Evolutionary conservation across 2,888 invertebrate genomes (phyloP), one percentile per base, ranked within the genome.

Genomic region (Tetheella fluctuosa): DNA sequence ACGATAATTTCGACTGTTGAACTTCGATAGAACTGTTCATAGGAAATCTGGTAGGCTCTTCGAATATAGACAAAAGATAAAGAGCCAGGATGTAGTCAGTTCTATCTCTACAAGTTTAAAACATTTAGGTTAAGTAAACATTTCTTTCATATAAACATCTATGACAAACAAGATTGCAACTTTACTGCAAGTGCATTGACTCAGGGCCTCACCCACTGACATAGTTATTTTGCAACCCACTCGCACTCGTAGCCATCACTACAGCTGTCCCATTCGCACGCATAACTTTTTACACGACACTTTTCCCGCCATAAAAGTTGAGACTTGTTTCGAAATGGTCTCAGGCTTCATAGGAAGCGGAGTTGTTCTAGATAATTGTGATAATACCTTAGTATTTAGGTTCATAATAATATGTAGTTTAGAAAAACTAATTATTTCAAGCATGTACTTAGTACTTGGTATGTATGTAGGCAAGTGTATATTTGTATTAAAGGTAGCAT

Each of bases 121-220:
- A 17, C 20, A 48, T 48, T 48, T 7, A 48, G 48, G 17, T 48
- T 48, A 48, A 48, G 2, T 20, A n/a, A 20, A 20, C 48, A 48
- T 48, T 48, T 48, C 48, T 48, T 48, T 48, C 48, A 48, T n/a
- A 28, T 30, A 55, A 54, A 55, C 23, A 55, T 55, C 25, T 48
- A 48, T 48, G 48, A 48, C 48, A 55, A 56, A 59, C 62, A 62
- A 65, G 65, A 61, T 68, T 71, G 76, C 68, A 67, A 69, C 61
- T 55, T 37, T 70, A 73, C 39, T 39, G 39, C 81, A 81, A 85
- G 88, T 86, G 84, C 88, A 81, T 85, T 84, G 87, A 88, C 90
- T 80, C 79, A 39, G 39, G 78, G 77, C 73, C 73, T 86, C 83
- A 87, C 90, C 90, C 82, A 91, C 88, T 91, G 83, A 91, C 91